Base-by-base conservation (phyloP, 1,140 invertebrate genomes). In the Drusus annulatus region DNA sequence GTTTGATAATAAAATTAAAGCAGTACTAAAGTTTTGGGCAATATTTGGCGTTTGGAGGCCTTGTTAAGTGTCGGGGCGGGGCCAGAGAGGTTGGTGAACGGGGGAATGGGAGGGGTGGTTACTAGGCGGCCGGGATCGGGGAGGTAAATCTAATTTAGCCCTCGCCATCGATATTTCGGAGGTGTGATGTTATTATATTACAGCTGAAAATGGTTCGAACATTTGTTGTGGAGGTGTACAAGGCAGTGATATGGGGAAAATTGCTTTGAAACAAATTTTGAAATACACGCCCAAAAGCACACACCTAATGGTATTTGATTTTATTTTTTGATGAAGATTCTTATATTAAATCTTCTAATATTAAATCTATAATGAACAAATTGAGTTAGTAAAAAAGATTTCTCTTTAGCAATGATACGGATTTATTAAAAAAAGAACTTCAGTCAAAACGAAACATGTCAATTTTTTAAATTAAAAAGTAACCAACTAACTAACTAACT, bases 131-230 rank as follows among this genome's bases (percentile, higher is more conserved):
- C 2, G n/a, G 10, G 36, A 45, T 5, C n/a, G 65, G 45, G 36
- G 65, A 17, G 36, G 65, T 2, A 45, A 69, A 69, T 69, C 65
- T 69, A 69, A 69, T 69, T 69, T 69, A 51, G 5, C 45, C 36
- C 15, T 21, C 62, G 65, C 65, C 36, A 69, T 69, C 65, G 65
- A 69, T 69, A 69, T 51, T 51, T 51, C 19, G 25, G 36, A 69
- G 65, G 65, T 51, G 65, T 36, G 65, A 69, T 17, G 65, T 69
- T 69, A 69, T 69, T 69, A 25, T 69, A 51, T 69, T 69, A 69
- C 36, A 3, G 62, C 62, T 16, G 16, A 16, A 63, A 63, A 31
- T 63, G 25, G 25, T 63, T 10, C 16, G 16, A n/a, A 21, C 28
- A 25, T 25, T 16, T n/a, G 16, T 28, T n/a, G 23, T n/a, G 62